phyloP scores from a whole-genome alignment of 1,140 invertebrate genomes.

The Eueides isabella region DNA sequence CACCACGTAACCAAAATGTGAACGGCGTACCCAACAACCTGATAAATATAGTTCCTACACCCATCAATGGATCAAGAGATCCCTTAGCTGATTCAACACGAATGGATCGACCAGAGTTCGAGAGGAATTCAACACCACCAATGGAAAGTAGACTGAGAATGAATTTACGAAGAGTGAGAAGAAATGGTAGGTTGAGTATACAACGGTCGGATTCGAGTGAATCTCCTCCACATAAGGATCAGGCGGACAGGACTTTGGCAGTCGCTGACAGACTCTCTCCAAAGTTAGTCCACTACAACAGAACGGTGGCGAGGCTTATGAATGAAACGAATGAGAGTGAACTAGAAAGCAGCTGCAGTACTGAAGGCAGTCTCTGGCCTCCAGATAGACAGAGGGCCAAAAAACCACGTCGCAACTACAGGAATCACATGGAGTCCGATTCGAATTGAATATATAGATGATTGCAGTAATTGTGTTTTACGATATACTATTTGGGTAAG shows the following conservation, averaged over 20 bases:
- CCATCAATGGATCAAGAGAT: constrained; percentile 82
- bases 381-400: constrained; percentile 81
- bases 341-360: constrained; percentile 77
- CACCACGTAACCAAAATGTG: constrained; percentile 57
- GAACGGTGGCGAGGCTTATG: constrained; percentile 70
- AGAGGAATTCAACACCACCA: constrained; percentile 52
- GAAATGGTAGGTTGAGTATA: constrained; percentile 57
- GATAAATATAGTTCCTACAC: constrained; percentile 82
- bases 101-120: constrained; percentile 60
- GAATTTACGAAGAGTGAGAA: constrained; percentile 51
- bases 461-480: constrained; percentile 34
- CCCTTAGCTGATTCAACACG: constrained; percentile 78
- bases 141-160: constrained; percentile 53
- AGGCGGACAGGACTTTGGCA: constrained; percentile 41
- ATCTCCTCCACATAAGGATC: constrained; percentile 61
- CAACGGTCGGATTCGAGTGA: constrained; percentile 70
- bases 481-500: background rate
- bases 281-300: constrained; percentile 57
- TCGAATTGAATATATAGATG: constrained; percentile 74
- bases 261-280: constrained; percentile 49
- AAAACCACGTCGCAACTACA: constrained; percentile 81
- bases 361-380: constrained; percentile 60
- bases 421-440: constrained; percentile 83
- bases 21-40: constrained; percentile 18
- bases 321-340: constrained; percentile 80